Percentiles rank a stretch among this genome's conserved stretches.
Conservation (phyloP, 2,113 vertebrate species). For the Blennius ocellaris region DNA sequence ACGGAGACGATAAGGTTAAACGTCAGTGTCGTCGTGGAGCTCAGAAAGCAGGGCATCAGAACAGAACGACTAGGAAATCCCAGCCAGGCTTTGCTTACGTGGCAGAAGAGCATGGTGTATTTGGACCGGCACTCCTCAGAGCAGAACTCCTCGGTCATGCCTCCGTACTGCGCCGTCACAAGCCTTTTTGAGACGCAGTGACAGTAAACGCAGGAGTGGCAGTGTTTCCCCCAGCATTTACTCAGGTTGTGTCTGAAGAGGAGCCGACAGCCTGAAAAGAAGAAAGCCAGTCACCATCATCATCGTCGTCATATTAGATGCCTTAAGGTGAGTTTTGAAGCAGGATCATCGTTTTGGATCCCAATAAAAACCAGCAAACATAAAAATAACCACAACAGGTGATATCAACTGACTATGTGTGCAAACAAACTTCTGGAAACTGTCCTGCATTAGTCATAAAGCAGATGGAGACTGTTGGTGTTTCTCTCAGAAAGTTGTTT, state of each 20-base stretch:
- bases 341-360: too few species aligned
- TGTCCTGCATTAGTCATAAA: too few species aligned
- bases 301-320: too few species aligned
- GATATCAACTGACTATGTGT: too few species aligned
- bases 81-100: slow-evolving; percentile 79
- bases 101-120: slow-evolving; percentile 93
- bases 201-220: slow-evolving; percentile 93
- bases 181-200: slow-evolving; percentile 87
- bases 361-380: too few species aligned
- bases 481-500: too few species aligned
- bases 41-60: neutral
- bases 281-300: too few species aligned
- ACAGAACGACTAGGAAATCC: neutral
- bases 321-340: too few species aligned
- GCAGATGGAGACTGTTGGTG: too few species aligned
- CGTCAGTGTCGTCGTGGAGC: neutral
- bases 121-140: slow-evolving; percentile 93
- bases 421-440: too few species aligned
- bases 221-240: slow-evolving; percentile 94
- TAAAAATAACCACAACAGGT: too few species aligned
- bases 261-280: slow-evolving; percentile 90
- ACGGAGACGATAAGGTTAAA: too few species aligned
- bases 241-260: slow-evolving; percentile 93
- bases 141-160: slow-evolving; percentile 92
- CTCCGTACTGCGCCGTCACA: slow-evolving; percentile 89